phyloP scores from a whole-genome alignment of 2,113 vertebrate species.

The Hydrochoerus hydrochaeris region DNA sequence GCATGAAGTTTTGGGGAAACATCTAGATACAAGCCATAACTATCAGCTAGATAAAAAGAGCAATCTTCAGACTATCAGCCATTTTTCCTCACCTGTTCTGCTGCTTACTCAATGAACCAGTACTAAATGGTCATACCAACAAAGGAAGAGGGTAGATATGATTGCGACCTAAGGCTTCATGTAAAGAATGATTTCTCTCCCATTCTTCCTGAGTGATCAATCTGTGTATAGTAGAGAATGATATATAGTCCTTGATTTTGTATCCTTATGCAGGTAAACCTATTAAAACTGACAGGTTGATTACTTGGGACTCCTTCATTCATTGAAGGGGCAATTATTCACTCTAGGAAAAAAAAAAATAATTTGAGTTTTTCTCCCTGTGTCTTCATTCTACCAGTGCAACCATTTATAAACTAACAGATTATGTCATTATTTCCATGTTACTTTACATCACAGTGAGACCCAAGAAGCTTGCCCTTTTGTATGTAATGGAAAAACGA shows the following conservation, averaged over 20 bases:
- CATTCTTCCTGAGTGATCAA: neutral
- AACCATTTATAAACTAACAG: neutral
- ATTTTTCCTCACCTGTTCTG: neutral
- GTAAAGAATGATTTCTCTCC: neutral
- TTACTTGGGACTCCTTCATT: neutral
- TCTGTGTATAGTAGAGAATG: neutral
- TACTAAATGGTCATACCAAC: neutral
- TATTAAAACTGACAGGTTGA: neutral
- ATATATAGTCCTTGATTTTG: neutral
- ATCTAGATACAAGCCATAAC: neutral
- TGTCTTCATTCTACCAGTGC: neutral
- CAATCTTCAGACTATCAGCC: neutral
- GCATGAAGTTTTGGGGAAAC: neutral
- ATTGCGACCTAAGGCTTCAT: neutral
- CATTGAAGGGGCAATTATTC: neutral
- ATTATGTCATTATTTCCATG: neutral
- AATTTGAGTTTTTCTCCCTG: neutral
- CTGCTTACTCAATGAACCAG: neutral
- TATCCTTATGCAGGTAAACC: neutral
- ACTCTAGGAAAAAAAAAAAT: neutral
- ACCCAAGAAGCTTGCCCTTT: neutral
- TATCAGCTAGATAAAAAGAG: neutral
- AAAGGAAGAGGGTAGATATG: neutral
- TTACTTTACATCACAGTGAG: neutral
- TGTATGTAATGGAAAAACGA: neutral